These are phyloP conservation scores for Daboia siamensis DNA, from an alignment of 2,113 vertebrate genomes.

Conservation along the genomic window DNA sequence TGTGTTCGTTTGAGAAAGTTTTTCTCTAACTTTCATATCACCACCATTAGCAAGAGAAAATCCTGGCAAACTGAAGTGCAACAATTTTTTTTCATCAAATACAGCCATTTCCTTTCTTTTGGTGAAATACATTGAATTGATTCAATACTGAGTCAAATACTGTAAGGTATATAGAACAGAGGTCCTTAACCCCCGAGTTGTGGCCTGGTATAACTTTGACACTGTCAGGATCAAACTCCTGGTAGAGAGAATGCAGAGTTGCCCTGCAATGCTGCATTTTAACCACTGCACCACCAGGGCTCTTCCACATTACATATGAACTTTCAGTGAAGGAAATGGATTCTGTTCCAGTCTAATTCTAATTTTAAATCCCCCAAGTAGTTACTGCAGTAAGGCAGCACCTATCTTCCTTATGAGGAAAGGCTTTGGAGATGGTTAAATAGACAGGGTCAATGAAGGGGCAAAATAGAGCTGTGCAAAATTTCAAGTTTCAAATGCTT, in stretches of 20 bases:
- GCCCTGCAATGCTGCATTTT: not conserved
- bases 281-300: not conserved
- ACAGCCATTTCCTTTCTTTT: not conserved
- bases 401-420: not conserved
- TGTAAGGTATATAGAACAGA: not conserved
- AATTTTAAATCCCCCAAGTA: not conserved
- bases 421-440: not conserved
- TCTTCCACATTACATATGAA: not conserved
- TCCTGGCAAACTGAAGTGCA: not conserved
- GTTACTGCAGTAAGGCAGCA: not conserved
- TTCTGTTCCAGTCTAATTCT: not conserved
- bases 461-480: not conserved
- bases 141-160: not conserved
- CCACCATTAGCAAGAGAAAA: not conserved
- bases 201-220: not conserved
- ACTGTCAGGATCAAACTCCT: not conserved
- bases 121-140: not conserved
- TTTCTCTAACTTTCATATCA: not conserved
- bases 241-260: not conserved
- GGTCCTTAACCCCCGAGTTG: not conserved
- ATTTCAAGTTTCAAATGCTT: not conserved
- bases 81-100: not conserved
- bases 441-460: not conserved
- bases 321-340: not conserved
- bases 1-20: not conserved